Percentiles rank a stretch among this genome's conserved stretches.
Evolutionary conservation across 2,888 invertebrate genomes (phyloP).

Genomic region (Limnephilus marmoratus): DNA sequence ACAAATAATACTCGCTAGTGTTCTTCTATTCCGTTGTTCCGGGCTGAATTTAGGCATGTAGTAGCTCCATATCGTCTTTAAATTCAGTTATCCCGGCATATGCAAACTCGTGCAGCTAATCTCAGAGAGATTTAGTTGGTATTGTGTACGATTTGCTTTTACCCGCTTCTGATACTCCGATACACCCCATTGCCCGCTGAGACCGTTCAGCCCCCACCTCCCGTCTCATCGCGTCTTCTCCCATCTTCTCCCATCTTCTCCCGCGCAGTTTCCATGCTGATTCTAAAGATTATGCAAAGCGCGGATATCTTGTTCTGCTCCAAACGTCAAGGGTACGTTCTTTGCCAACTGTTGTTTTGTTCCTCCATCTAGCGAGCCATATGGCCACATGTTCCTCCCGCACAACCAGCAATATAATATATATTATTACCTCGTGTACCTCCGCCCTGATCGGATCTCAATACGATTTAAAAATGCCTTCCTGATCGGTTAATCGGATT

Average conservation of each 20-base stretch:
- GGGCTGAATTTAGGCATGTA: background rate
- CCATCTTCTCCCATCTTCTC: background rate
- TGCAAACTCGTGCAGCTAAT: constrained; percentile 44
- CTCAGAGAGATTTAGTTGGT: constrained; percentile 34
- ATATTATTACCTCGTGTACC: background rate
- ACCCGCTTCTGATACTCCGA: constrained; percentile 31
- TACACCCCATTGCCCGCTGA: constrained; percentile 49
- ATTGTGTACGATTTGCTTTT: constrained; percentile 45
- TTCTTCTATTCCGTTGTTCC: constrained; percentile 13
- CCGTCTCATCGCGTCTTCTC: background rate
- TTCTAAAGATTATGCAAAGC: constrained; percentile 53
- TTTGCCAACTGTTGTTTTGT: constrained; percentile 51
- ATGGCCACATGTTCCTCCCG: constrained; percentile 9
- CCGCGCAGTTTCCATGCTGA: constrained; percentile 47
- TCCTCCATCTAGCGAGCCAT: constrained; percentile 25
- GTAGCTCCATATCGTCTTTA: background rate
- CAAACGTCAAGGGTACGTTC: constrained; percentile 5
- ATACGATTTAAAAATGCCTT: background rate
- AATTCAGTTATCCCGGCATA: constrained; percentile 34
- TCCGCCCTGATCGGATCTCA: background rate
- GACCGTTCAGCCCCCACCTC: constrained; percentile 23
- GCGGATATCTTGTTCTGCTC: constrained; percentile 39
- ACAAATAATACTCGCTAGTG: background rate
- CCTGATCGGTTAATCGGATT: background rate
- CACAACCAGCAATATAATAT: background rate